Conservation (phyloP, 35 echinoderm and acorn worm species). For the Eucidaris tribuloides region DNA sequence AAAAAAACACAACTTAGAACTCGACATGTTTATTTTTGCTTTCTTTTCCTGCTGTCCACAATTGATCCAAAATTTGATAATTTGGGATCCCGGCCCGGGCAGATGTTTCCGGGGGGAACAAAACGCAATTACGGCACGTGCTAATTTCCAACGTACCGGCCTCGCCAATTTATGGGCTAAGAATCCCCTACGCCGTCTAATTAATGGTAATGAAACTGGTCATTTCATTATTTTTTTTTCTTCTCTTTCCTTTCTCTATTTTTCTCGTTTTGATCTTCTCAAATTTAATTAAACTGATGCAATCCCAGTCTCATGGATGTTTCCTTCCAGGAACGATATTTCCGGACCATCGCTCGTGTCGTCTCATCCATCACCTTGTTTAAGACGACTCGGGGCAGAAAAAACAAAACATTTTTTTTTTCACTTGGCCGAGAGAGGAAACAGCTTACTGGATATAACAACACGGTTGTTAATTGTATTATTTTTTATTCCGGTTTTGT, state of each 20-base stretch:
- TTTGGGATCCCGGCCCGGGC: not conserved
- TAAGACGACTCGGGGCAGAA: too few species aligned
- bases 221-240: not conserved
- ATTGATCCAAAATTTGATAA: slow-evolving; percentile 33
- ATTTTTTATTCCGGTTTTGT: too few species aligned
- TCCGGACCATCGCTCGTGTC: too few species aligned
- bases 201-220: slow-evolving; percentile 24
- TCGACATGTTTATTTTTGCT: too few species aligned
- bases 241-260: not conserved
- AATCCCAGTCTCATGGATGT: slow-evolving; percentile 13
- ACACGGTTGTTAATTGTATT: too few species aligned
- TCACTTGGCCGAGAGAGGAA: too few species aligned
- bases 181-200: not conserved
- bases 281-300: slow-evolving; percentile 32
- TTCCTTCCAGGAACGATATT: slow-evolving; percentile 10
- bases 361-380: too few species aligned
- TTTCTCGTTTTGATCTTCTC: not conserved
- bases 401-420: too few species aligned
- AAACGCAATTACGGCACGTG: slow-evolving; percentile 26
- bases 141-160: slow-evolving; percentile 24
- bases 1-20: too few species aligned
- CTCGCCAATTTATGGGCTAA: not conserved
- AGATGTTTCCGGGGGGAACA: slow-evolving; percentile 8
- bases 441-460: too few species aligned
- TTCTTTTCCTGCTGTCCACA: too few species aligned